Evolutionary conservation across 2,797 vertebrate genomes (phyloP).

Genomic region (Austrolebias charrua): DNA sequence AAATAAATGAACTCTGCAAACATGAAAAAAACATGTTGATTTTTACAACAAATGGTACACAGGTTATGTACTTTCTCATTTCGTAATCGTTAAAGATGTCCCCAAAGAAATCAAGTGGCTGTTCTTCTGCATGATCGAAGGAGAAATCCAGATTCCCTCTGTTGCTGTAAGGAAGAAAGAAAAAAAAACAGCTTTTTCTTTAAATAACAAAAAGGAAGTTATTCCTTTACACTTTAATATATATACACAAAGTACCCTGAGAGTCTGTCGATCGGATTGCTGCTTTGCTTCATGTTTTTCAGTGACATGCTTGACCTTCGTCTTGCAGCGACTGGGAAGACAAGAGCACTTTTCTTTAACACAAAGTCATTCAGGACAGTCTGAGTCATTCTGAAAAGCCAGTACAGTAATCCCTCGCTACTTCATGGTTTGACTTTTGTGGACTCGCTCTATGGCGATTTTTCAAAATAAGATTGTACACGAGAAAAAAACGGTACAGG

Average conservation of each 20-base stretch:
- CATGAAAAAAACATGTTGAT: neutral
- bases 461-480: too few relatives aligned
- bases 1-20: neutral
- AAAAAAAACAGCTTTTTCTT: neutral
- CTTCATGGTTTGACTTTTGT: too few relatives aligned
- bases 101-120: slow-evolving; percentile 87
- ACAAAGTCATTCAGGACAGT: neutral
- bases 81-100: slow-evolving; percentile 91
- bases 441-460: too few relatives aligned
- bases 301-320: slow-evolving; percentile 69
- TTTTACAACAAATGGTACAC: neutral
- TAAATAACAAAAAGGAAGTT: neutral
- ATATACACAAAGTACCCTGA: slow-evolving; percentile 82
- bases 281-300: slow-evolving; percentile 70
- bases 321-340: slow-evolving; percentile 65
- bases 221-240: neutral
- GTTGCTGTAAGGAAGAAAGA: slow-evolving; percentile 72
- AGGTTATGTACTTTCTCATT: slow-evolving; percentile 86
- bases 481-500: too few relatives aligned
- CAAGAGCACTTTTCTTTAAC: slow-evolving; percentile 7
- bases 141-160: slow-evolving; percentile 89
- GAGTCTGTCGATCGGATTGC: slow-evolving; percentile 63
- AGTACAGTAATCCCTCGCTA: neutral
- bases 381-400: slow-evolving; percentile 2
- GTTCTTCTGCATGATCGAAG: slow-evolving; percentile 91